Percentiles rank a stretch among this genome's conserved stretches.
Evolutionary conservation across 2,113 vertebrate genomes (phyloP).

Genomic region (Perognathus longimembris): DNA sequence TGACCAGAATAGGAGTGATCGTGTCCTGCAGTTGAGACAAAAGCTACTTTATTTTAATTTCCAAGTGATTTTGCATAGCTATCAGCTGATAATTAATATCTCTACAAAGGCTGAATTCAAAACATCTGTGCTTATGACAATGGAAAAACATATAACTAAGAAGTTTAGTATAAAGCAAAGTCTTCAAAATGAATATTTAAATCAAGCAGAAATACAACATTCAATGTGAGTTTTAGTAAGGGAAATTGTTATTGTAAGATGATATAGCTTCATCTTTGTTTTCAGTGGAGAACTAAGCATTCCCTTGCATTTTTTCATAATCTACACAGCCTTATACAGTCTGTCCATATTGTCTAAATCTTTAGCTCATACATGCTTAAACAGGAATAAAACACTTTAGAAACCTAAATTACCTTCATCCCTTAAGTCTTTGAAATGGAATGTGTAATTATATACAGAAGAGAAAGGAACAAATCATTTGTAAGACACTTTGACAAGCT

Average conservation of each 20-base stretch:
- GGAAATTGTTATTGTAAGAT: not conserved
- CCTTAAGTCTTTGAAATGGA: not conserved
- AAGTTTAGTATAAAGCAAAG: not conserved
- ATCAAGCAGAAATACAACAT: not conserved
- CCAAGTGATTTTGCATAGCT: not conserved
- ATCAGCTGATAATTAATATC: not conserved
- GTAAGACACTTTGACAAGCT: conserved; percentile 16
- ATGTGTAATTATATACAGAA: not conserved
- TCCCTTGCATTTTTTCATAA: not conserved
- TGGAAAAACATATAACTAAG: not conserved
- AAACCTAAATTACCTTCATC: not conserved
- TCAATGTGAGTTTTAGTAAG: not conserved
- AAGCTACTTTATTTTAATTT: not conserved
- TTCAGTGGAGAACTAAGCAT: not conserved
- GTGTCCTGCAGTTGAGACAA: not conserved
- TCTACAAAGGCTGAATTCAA: not conserved
- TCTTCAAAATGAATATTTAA: not conserved
- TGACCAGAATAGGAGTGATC: not conserved
- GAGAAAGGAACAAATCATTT: not conserved
- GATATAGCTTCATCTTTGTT: not conserved
- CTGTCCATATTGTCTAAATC: not conserved
- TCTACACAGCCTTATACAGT: not conserved
- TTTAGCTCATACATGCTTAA: not conserved
- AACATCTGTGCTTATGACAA: not conserved
- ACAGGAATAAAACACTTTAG: not conserved